Base-by-base conservation (phyloP, 2,797 vertebrate genomes). In the Myotis planiceps region DNA sequence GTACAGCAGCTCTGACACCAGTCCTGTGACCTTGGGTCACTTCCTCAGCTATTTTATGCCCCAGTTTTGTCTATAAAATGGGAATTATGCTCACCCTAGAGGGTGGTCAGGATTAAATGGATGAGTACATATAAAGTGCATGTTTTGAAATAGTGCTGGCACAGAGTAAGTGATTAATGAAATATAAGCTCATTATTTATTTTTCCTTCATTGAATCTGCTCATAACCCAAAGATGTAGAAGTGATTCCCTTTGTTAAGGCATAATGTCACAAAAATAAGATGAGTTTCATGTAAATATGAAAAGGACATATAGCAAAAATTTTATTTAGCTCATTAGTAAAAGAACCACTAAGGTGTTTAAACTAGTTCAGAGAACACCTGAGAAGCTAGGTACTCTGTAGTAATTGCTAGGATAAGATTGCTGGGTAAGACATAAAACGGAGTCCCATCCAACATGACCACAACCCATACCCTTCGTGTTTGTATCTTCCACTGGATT, bases 261-360 rank as follows among this genome's bases (percentile, higher is more conserved):
- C 32, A 55, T 63, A n/a, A 63, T 85, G 92, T 95, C 88, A 83
- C 42, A 65, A 74, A 86, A 32, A 39, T 80, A 80, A 74, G 72
- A 47, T 49, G 10, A 25, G 39, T 82, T 37, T 90, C 21, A 32
- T 60, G 25, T 0, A 91, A 79, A 88, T 47, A 63, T 72, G 49
- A 89, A 80, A 55, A 63, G 16, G 92, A 45, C 14, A 63, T 8
- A 69, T n/a, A 69, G 37, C 32, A 63, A 74, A 79, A 9, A 49
- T 74, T 74, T 87, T 79, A 81, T 91, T 75, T 71, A 71, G 49
- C 39, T 88, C n/a, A 23, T 91, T 79, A 87, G 78, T 69, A 29
- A 78, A 95, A 66, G 37, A 92, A 58, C 9, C 6, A 45, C 51
- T 55, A 55, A 27, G 42, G 53, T 71, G 5, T 34, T 72, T 82